These are phyloP conservation scores for Argyresthia goedartella DNA, from an alignment of 2,888 invertebrate genomes.

Conservation along the genomic window DNA sequence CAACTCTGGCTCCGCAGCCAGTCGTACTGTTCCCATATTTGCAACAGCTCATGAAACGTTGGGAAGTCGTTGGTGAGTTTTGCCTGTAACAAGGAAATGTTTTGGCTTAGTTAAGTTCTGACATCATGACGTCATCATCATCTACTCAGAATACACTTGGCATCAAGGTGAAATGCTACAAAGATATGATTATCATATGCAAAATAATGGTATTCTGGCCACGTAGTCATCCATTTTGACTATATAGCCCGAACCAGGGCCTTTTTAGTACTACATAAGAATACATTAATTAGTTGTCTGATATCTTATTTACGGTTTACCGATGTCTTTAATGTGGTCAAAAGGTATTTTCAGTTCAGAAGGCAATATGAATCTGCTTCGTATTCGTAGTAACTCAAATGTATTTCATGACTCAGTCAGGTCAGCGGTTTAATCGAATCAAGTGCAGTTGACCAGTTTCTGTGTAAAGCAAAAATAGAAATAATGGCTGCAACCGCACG, in stretches of 20 bases:
- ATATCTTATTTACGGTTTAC: too few relatives aligned
- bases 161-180: too few relatives aligned
- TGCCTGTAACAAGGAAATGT: constrained; percentile 43
- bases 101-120: not conserved
- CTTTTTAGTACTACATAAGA: too few relatives aligned
- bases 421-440: constrained; percentile 1
- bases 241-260: too few relatives aligned
- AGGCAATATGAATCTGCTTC: too few relatives aligned
- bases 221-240: too few relatives aligned
- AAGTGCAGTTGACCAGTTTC: constrained; percentile 1
- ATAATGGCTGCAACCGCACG: not conserved
- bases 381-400: too few relatives aligned
- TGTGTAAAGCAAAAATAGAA: constrained; percentile 1
- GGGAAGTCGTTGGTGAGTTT: constrained; percentile 31
- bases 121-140: not conserved
- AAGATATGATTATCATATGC: too few relatives aligned
- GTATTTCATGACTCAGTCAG: not conserved
- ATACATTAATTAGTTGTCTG: too few relatives aligned
- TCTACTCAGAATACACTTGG: not conserved
- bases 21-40: constrained; percentile 30
- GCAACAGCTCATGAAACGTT: constrained; percentile 31
- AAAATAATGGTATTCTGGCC: too few relatives aligned
- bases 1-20: constrained; percentile 42
- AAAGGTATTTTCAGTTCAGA: too few relatives aligned
- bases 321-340: too few relatives aligned